phyloP scores from a whole-genome alignment of 2,113 vertebrate genomes.

The Phaethon lepturus region DNA sequence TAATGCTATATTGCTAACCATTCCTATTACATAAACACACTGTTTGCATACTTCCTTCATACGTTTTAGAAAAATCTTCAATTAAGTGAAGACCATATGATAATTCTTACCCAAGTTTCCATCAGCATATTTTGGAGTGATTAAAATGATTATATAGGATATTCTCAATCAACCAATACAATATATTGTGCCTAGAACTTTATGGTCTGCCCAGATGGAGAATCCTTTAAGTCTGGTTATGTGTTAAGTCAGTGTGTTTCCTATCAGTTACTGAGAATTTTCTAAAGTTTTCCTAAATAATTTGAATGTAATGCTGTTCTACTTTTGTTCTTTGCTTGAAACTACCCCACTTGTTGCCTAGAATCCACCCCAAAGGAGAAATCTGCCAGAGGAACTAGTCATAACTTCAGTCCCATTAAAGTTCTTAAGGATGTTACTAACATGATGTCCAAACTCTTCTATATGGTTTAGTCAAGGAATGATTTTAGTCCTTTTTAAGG shows the following conservation, averaged over 20 bases:
- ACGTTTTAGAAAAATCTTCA: slow-evolving; percentile 74
- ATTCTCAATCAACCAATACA: not conserved
- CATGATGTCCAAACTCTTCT: not conserved
- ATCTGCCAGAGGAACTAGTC: not conserved
- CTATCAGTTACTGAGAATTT: not conserved
- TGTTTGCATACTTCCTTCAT: slow-evolving; percentile 74
- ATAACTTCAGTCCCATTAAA: not conserved
- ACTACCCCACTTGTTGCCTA: not conserved
- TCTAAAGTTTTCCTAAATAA: not conserved
- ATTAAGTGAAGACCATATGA: slow-evolving; percentile 72
- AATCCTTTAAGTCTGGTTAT: not conserved
- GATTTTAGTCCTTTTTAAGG: not conserved
- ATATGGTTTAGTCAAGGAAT: not conserved
- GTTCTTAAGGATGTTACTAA: not conserved
- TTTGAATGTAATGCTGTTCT: not conserved
- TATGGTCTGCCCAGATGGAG: not conserved
- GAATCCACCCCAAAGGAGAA: not conserved
- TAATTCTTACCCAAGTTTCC: slow-evolving; percentile 50
- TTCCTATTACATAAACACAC: slow-evolving; percentile 77
- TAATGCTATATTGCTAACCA: slow-evolving; percentile 75
- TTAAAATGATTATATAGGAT: slow-evolving; percentile 38
- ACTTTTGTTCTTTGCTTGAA: not conserved
- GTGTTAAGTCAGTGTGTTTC: not conserved
- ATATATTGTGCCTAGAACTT: not conserved
- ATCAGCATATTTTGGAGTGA: slow-evolving; percentile 60